A percentile compares a stretch with the other conserved stretches of the same genome.
Evolutionary conservation across 2,113 vertebrate genomes (phyloP).

Genomic region (Myotis lucifugus): DNA sequence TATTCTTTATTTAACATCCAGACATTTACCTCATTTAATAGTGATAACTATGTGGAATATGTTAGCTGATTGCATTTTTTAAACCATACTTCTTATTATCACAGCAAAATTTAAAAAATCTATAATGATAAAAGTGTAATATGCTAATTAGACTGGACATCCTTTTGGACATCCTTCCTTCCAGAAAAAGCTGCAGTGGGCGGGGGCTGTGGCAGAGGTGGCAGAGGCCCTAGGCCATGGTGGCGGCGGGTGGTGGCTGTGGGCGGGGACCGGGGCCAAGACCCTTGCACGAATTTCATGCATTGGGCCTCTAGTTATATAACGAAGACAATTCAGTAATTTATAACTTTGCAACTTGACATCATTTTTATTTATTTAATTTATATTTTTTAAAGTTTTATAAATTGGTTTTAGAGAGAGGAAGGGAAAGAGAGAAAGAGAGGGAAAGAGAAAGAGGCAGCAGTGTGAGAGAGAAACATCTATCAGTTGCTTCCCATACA

Average conservation of each 20-base stretch:
- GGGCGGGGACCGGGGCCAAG: too few relatives aligned
- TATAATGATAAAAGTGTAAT: too few relatives aligned
- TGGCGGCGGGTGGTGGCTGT: too few relatives aligned
- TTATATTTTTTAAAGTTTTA: background rate
- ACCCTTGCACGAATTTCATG: too few relatives aligned
- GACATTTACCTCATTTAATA: background rate
- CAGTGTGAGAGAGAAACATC: background rate
- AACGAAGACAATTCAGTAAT: slow-evolving; percentile 18
- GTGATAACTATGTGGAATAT: slow-evolving; percentile 18
- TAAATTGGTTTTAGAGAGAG: background rate
- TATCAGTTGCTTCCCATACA: background rate
- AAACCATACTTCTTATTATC: slow-evolving; percentile 3
- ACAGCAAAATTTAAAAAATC: slow-evolving; percentile 18
- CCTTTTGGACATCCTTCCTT: too few relatives aligned
- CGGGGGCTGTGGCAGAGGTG: too few relatives aligned
- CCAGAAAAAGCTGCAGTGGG: too few relatives aligned
- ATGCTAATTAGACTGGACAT: too few relatives aligned
- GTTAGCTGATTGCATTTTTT: slow-evolving; percentile 43
- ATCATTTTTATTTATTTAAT: background rate
- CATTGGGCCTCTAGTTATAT: too few relatives aligned
- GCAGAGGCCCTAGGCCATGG: too few relatives aligned
- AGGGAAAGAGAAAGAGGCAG: background rate
- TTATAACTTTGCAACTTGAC: slow-evolving; percentile 1
- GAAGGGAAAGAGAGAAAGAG: background rate
- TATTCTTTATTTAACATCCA: background rate